Base-by-base conservation (phyloP, 2,113 vertebrate species). In the Callithrix jacchus region DNA sequence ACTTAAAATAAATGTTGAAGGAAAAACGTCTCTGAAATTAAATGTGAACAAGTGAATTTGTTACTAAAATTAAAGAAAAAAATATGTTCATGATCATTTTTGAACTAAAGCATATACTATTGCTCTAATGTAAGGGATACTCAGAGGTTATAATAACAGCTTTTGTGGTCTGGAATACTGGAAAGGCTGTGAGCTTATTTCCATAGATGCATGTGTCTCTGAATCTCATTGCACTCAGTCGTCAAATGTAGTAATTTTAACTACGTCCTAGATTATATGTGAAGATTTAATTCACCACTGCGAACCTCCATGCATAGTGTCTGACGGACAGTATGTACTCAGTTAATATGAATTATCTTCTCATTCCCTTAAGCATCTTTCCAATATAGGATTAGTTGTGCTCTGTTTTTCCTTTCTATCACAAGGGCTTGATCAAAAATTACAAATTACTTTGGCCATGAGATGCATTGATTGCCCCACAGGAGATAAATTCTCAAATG, bases 31-130 rank as follows among this genome's bases (percentile, higher is more conserved):
- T 37, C 27, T 37, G 6, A 25, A 20, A 54, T 47, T 73, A 87
- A 74, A 79, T 52, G 18, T 1, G 45, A 87, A 40, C 7, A 82
- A 68, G 20, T 37, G 18, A 5, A 37, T 73, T 83, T 8, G 7
- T 58, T 77, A n/a, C 8, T 37, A 47, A 23, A 47, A 85, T 80
- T 81, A n/a, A 76, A 93, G n/a, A n/a, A 73, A 74, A 77, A 74
- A 95, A 42, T 49, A 73, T 2, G 1, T 52, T 49, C 0, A 8
- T 10, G 12, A 25, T n/a, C 5, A 11, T 40, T 64, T 86, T 37
- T 9, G 0, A 52, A 25, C 37, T 45, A 42, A 16, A 12, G 7
- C n/a, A 3, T 4, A 12, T 7, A 4, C 25, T 54, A 8, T 8
- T 12, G 8, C 12, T 76, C 85, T 61, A 8, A 76, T 18, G 37